Base-by-base conservation (phyloP, 2,888 invertebrate genomes). In the Stenchaetothrips biformis region DNA sequence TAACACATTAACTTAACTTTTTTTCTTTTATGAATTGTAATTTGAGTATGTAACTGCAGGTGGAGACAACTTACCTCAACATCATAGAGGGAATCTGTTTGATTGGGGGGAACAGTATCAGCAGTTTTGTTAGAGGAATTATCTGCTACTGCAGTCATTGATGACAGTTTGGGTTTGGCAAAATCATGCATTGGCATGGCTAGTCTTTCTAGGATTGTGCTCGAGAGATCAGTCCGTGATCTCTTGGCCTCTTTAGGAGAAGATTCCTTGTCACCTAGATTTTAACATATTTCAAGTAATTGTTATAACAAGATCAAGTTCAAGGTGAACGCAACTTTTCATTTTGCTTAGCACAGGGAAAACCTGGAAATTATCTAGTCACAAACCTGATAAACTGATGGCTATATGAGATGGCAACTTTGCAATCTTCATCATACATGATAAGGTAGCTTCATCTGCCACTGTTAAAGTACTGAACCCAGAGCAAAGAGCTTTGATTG, bases 351-450 rank as follows among this genome's bases (percentile, higher is more conserved):
- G n/a, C n/a, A n/a, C n/a, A n/a, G n/a, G 37, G 37, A 37, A 37
- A 37, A 37, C 37, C 37, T 37, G 37, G 37, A 37, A 2, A 37
- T 37, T 37, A 37, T 37, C 37, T 37, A 37, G 77, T 59, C 21
- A 81, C 82, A 83, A 86, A 87, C 89, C 87, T 83, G 88, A 86
- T 59, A 88, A 85, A 67, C 87, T 86, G 82, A 89, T 88, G 81
- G 86, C 86, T 79, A 88, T 85, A 81, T 87, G 87, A 7, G 88
- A 89, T 9, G 93, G 93, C 83, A 91, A 87, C 85, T 92, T 90
- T 81, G 92, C 91, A 85, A 91, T 91, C 85, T 95, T 96, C 87
- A 97, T 89, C 62, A 93, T 90, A 78, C 94, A 92, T 62, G 93
- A 92, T 83, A 96, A 89, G 62, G 92, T 91, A 79, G 92, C 90